Evolutionary conservation across 2,888 invertebrate genomes (phyloP).

Genomic region (Lasius fuliginosus): DNA sequence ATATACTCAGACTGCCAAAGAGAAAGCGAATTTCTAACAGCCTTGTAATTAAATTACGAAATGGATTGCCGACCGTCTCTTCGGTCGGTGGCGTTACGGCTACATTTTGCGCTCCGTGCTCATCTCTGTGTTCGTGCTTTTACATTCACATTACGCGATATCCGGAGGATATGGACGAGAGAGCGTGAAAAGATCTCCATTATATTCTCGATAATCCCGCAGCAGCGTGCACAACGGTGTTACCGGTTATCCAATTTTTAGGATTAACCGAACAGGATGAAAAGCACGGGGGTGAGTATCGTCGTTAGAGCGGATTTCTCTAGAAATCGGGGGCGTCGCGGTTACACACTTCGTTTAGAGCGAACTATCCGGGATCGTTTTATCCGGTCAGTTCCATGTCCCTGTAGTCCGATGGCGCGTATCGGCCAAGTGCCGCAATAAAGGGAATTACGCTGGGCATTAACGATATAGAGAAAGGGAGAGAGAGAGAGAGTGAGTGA

Average conservation of each 20-base stretch:
- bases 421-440: constrained; percentile 46
- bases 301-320: neutral
- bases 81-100: constrained; percentile 26
- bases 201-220: constrained; percentile 42
- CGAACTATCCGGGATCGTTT: constrained; percentile 55
- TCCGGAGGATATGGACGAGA: constrained; percentile 19
- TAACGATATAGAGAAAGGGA: constrained; percentile 28
- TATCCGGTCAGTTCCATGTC: neutral
- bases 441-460: constrained; percentile 40
- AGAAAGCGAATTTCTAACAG: constrained; percentile 41
- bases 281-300: neutral
- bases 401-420: constrained; percentile 9
- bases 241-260: constrained; percentile 47
- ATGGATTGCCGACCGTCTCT: constrained; percentile 38
- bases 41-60: constrained; percentile 52
- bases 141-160: constrained; percentile 41
- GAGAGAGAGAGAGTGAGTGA: neutral
- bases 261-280: constrained; percentile 25
- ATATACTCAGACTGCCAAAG: constrained; percentile 25
- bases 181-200: constrained; percentile 8
- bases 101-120: constrained; percentile 28
- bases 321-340: constrained; percentile 57
- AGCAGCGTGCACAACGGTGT: neutral
- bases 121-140: constrained; percentile 21
- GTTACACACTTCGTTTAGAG: constrained; percentile 70